These are phyloP conservation scores for Escarpia spicata DNA, from an alignment of 2,888 invertebrate genomes.

Conservation along the genomic window DNA sequence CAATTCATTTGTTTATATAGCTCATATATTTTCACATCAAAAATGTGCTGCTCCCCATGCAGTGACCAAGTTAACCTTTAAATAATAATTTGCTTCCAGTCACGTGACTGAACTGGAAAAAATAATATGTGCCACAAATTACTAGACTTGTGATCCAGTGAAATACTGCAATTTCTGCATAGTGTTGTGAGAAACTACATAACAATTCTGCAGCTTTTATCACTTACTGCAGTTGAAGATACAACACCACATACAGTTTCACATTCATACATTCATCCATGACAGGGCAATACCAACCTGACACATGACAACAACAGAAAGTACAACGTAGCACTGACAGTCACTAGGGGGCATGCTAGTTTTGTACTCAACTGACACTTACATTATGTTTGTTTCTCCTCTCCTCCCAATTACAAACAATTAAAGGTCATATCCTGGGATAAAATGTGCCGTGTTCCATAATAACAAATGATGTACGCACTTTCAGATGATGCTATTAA, in stretches of 20 bases:
- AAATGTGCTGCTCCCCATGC: not conserved
- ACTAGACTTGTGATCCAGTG: not conserved
- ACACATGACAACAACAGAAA: not conserved
- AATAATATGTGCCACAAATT: not conserved
- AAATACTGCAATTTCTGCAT: slow-evolving; percentile 13
- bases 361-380: not conserved
- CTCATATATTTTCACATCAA: not conserved
- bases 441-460: too few species aligned
- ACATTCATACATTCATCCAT: not conserved
- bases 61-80: not conserved
- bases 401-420: not conserved
- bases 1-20: not conserved
- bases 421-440: too few species aligned
- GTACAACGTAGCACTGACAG: not conserved
- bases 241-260: not conserved
- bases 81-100: not conserved
- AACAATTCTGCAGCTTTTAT: not conserved
- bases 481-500: too few species aligned
- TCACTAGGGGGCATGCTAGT: not conserved
- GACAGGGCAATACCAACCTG: not conserved
- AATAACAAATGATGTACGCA: too few species aligned
- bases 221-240: not conserved
- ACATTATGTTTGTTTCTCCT: not conserved
- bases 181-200: not conserved
- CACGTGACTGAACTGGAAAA: not conserved